A percentile compares a stretch with the other conserved stretches of the same genome.
Conservation (phyloP, 2,113 vertebrate species). For the Anolis sagrei region DNA sequence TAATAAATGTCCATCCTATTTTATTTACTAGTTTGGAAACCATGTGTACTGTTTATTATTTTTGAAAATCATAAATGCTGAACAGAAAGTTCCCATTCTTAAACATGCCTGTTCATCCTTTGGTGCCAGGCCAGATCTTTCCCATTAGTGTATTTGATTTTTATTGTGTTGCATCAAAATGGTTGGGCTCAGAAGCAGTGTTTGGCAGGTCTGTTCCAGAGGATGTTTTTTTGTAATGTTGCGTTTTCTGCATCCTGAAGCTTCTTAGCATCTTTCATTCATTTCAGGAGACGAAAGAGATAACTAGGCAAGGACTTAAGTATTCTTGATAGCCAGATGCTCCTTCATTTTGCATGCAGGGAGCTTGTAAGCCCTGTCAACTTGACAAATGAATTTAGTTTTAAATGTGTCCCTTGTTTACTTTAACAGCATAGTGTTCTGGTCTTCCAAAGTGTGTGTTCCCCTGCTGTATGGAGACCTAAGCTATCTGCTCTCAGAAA, state of each 20-base stretch:
- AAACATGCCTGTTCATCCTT: conserved; percentile 7
- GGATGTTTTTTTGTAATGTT: conserved; percentile 10
- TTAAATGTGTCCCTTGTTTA: conserved; percentile 62
- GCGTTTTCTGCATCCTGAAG: conserved; percentile 53
- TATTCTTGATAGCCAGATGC: conserved; percentile 65
- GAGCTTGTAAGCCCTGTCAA: conserved; percentile 65
- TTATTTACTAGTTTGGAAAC: not conserved
- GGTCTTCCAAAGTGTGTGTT: conserved; percentile 29
- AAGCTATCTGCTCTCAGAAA: conserved; percentile 5
- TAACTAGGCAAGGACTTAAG: conserved; percentile 61
- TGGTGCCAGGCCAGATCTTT: conserved; percentile 29
- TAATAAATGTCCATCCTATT: not conserved
- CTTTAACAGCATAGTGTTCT: conserved; percentile 42
- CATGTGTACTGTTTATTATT: not conserved
- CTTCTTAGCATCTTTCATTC: conserved; percentile 60
- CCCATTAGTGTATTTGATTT: conserved; percentile 23
- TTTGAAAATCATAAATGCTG: not conserved
- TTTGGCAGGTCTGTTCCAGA: not conserved
- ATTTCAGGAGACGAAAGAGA: conserved; percentile 60
- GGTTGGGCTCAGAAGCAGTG: not conserved
- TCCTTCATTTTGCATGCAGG: conserved; percentile 57
- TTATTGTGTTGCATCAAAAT: conserved; percentile 20
- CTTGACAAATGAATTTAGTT: conserved; percentile 59
- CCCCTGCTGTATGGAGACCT: conserved; percentile 14
- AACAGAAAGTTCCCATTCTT: not conserved